phyloP scores from a whole-genome alignment of 2,113 vertebrate species.

The Rynchops niger region DNA sequence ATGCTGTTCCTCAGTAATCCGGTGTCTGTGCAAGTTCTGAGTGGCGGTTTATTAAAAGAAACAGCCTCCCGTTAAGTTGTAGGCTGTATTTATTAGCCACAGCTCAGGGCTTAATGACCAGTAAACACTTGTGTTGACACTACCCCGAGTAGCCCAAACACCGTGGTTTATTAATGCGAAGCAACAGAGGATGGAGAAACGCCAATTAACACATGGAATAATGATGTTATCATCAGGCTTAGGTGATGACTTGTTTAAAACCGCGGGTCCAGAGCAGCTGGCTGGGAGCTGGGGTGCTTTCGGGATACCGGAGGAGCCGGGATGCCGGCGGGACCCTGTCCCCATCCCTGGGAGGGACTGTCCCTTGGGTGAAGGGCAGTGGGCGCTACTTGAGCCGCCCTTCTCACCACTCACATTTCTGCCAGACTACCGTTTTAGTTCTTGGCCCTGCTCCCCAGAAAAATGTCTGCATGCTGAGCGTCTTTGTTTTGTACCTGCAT shows the following conservation, averaged over 20 bases:
- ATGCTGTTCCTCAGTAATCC: not conserved
- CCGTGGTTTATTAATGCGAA: not conserved
- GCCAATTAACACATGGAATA: not conserved
- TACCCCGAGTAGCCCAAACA: not conserved
- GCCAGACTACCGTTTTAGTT: not conserved
- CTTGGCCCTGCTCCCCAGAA: not conserved
- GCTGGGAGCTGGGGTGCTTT: not conserved
- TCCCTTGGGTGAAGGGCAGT: not conserved
- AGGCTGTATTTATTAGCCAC: not conserved
- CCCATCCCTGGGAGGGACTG: not conserved
- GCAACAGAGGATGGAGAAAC: not conserved
- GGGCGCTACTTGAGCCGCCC: not conserved
- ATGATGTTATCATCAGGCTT: not conserved
- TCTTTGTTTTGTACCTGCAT: not conserved
- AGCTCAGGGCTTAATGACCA: not conserved
- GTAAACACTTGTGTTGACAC: accelerated
- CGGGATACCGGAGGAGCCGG: not conserved
- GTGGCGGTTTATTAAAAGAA: not conserved
- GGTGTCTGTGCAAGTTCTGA: not conserved
- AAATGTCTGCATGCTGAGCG: not conserved
- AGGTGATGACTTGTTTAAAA: not conserved
- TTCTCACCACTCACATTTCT: accelerated
- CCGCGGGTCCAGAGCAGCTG: not conserved
- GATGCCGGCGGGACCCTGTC: not conserved
- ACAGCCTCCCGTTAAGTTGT: accelerated